Evolutionary conservation across 2,888 invertebrate genomes (phyloP), one percentile per base, ranked within the genome.

Genomic region (Protophormia terraenovae): DNA sequence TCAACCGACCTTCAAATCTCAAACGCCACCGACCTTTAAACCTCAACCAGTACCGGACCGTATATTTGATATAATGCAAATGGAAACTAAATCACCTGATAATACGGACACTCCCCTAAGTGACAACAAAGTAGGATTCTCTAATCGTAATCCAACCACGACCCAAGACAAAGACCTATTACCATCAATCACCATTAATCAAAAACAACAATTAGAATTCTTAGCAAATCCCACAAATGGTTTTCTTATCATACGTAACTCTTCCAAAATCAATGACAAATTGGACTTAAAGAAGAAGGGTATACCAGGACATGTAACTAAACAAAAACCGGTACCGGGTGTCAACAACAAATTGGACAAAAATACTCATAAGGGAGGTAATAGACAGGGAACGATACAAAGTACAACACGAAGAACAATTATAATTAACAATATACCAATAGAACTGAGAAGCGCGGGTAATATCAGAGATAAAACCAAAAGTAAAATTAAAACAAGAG

Each of bases 201-300:
- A 84, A 55, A 88, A 86, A 1, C 84, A 78, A 12, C 88, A 89
- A 19, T 86, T 90, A 12, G 90, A 91, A 58, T 88, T 92, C 16
- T 88, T 86, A 66, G 87, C 90, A 0, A 90, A 91, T 50, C 87
- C 89, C 3, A 87, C 88, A 1, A 88, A 84, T 6, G 90, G 90
- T 6, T 88, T 90, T 32, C 90, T 90, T 6, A 87, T 89, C 58
- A 89, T 90, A 1, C 66, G 79, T 5, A 90, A 89, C 41, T 78
- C 86, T 8, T 89, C 89, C n/a, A 93, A 92, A 83, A 93, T 95
- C 62, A 94, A 94, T 87, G 95, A 95, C 90, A 95, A 95, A 93
- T 93, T 95, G 75, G 95, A 95, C 93, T 93, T 95, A 0, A 89
- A 89, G 85, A 89, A 89, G 3, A 91, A 93, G 91, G 67, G 91